Conservation (phyloP, 2,888 invertebrate species). For the Cheilosia urbana region DNA sequence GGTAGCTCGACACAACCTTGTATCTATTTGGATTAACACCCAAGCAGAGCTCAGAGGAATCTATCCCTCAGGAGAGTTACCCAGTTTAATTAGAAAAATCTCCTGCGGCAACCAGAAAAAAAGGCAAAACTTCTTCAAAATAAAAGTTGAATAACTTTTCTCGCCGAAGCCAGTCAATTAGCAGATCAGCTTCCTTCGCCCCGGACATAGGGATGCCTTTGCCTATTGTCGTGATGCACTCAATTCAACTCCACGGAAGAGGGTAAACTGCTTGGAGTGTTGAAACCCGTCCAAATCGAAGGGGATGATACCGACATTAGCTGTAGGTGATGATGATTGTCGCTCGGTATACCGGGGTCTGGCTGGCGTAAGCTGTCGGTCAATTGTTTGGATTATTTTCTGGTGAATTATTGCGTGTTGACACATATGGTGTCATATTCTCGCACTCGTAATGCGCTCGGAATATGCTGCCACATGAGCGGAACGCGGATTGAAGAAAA, state of each 20-base stretch:
- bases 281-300: conserved; percentile 28
- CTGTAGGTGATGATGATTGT: conserved; percentile 44
- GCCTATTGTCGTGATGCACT: conserved; percentile 52
- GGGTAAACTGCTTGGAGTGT: conserved; percentile 51
- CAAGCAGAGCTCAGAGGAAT: conserved; percentile 13
- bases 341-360: conserved; percentile 8
- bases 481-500: conserved; percentile 29
- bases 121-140: conserved; percentile 23
- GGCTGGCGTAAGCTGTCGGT: conserved; percentile 76
- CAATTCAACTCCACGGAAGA: conserved; percentile 27
- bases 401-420: conserved; percentile 84
- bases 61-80: conserved; percentile 60
- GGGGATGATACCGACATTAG: conserved; percentile 48
- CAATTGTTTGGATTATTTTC: conserved; percentile 84
- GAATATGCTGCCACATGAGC: conserved; percentile 69
- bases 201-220: conserved; percentile 41
- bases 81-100: conserved; percentile 72
- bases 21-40: conserved; percentile 69
- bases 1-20: conserved; percentile 50
- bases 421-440: conserved; percentile 84
- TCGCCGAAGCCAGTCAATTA: conserved; percentile 62
- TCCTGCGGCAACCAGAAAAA: conserved; percentile 48
- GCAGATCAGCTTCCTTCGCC: conserved; percentile 64
- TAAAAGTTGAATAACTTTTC: conserved; percentile 70
- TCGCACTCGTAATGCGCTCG: conserved; percentile 57